Conservation (phyloP, 2,888 invertebrate genomes). For the Tenthredo scrophulariae region DNA sequence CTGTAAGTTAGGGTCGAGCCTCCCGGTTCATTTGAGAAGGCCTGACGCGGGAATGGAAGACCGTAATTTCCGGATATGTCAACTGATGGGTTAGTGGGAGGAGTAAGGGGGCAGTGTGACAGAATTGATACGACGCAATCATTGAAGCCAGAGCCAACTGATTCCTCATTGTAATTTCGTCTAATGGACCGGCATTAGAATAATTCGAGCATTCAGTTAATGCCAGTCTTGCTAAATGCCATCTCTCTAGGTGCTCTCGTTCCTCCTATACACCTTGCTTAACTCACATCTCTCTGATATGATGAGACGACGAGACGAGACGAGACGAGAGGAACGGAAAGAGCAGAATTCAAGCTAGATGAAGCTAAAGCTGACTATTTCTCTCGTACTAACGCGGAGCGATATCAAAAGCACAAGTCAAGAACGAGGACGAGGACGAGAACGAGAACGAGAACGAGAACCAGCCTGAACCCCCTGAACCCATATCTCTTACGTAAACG, state of each 20-base stretch:
- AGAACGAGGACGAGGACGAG: background rate
- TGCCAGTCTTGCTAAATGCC: conserved; percentile 11
- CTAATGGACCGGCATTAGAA: conserved; percentile 25
- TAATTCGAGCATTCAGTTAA: conserved; percentile 27
- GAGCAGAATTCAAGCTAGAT: background rate
- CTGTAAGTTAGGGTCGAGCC: background rate
- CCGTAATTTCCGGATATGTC: conserved; percentile 34
- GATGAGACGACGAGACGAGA: background rate
- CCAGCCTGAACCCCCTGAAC: background rate
- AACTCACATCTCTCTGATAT: background rate
- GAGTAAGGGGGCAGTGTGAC: background rate
- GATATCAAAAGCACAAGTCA: background rate
- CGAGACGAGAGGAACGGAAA: background rate
- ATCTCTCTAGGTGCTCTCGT: background rate
- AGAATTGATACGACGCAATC: conserved; percentile 30
- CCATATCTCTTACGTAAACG: conserved; percentile 16
- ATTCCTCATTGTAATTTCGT: conserved; percentile 34
- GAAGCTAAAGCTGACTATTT: background rate
- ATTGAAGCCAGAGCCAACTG: conserved; percentile 17
- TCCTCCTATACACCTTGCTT: background rate
- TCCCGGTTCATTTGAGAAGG: background rate
- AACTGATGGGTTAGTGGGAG: conserved; percentile 6
- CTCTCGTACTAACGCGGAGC: background rate
- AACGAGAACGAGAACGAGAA: background rate
- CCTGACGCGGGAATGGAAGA: conserved; percentile 11